Conservation (phyloP, 2,113 vertebrate species). For the Anas platyrhynchos region DNA sequence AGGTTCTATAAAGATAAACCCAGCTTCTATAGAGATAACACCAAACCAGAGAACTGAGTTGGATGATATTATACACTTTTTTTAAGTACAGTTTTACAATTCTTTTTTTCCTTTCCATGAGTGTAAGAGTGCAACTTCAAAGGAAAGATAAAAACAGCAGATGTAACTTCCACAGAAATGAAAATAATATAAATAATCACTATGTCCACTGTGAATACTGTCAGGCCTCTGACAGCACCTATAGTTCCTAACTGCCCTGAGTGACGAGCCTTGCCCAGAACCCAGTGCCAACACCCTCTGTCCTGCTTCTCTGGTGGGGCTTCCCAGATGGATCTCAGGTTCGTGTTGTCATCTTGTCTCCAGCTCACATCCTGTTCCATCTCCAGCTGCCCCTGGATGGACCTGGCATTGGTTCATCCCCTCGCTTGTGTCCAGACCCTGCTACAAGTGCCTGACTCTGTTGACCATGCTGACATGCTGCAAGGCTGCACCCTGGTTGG, state of each 20-base stretch:
- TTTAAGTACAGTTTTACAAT: not conserved
- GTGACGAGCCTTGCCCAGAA: not conserved
- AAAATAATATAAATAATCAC: not conserved
- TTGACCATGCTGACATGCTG: fast-evolving
- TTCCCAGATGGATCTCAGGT: not conserved
- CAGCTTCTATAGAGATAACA: not conserved
- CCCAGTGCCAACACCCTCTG: fast-evolving
- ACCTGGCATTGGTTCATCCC: not conserved
- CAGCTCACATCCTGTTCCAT: not conserved
- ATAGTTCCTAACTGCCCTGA: not conserved
- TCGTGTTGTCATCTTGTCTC: not conserved
- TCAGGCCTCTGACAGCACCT: not conserved
- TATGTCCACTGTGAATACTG: not conserved
- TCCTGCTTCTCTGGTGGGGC: not conserved
- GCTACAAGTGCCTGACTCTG: not conserved
- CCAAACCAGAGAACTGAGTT: not conserved
- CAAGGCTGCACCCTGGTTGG: fast-evolving
- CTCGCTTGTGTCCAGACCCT: not conserved
- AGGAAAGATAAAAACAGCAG: not conserved
- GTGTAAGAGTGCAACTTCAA: not conserved
- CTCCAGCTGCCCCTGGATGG: not conserved
- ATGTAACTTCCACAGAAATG: not conserved
- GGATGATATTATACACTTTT: not conserved
- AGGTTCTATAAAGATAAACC: too few species aligned
- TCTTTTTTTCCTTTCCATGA: not conserved